These are phyloP conservation scores for Pollenia labialis DNA, from an alignment of 2,888 invertebrate species.

Conservation along the genomic window DNA sequence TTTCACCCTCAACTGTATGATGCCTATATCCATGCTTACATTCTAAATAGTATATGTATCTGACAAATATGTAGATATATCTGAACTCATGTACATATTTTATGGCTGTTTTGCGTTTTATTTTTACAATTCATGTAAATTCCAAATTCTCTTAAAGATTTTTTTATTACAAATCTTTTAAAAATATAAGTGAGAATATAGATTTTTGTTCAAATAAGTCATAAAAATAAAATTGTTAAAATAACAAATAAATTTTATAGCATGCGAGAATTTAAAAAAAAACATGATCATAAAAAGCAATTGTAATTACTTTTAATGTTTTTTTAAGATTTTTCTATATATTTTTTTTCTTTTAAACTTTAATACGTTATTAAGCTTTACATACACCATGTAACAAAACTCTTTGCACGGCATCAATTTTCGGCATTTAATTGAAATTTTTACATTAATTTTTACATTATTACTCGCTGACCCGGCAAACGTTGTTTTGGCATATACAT, in stretches of 20 bases:
- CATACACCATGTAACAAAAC: neutral
- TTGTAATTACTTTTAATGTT: slow-evolving; percentile 11
- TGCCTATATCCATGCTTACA: neutral
- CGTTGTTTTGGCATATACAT: too few species aligned
- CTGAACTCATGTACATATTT: neutral
- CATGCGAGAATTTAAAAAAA: neutral
- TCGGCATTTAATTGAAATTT: too few species aligned
- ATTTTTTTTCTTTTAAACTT: neutral
- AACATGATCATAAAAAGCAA: slow-evolving; percentile 11
- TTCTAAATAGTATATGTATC: neutral
- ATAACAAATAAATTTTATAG: slow-evolving; percentile 12
- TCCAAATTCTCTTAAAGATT: neutral
- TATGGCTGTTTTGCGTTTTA: neutral
- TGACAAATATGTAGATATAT: neutral
- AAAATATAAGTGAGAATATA: neutral
- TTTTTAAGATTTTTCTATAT: too few species aligned
- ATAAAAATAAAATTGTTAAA: neutral
- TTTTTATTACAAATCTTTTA: neutral
- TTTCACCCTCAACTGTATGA: slow-evolving; percentile 6
- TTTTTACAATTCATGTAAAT: slow-evolving; percentile 13
- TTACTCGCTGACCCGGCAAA: too few species aligned
- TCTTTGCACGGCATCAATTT: too few species aligned
- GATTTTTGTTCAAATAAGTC: neutral
- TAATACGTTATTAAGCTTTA: neutral
- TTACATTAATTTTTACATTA: too few species aligned